A percentile compares a stretch with the other conserved stretches of the same genome.
Conservation (phyloP, 2,113 vertebrate genomes). For the Panurus biarmicus region DNA sequence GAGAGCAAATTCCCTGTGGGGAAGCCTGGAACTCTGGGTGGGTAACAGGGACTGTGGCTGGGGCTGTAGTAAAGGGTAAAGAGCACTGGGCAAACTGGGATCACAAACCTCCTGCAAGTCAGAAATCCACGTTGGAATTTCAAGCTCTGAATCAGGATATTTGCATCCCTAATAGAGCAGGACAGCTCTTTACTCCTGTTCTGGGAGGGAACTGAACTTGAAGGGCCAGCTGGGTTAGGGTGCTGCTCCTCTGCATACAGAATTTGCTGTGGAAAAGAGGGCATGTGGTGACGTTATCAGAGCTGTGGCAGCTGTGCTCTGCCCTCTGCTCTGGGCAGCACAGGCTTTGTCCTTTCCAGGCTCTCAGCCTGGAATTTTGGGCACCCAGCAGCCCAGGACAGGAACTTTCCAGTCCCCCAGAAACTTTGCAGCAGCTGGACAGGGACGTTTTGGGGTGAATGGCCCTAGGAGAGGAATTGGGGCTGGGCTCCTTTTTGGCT, state of each 20-base stretch:
- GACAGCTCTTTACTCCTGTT: not conserved
- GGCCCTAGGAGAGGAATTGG: not conserved
- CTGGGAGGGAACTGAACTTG: not conserved
- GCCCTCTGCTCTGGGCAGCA: not conserved
- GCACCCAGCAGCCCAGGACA: too few relatives aligned
- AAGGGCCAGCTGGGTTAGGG: not conserved
- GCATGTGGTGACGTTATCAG: not conserved
- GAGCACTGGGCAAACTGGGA: not conserved
- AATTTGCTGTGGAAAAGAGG: not conserved
- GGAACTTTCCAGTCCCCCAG: not conserved
- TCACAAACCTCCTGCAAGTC: not conserved
- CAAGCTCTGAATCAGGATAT: not conserved
- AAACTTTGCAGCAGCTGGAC: not conserved
- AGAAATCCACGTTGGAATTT: not conserved
- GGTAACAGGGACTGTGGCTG: rapidly evolving
- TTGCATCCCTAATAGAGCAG: not conserved
- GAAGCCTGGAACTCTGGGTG: rapidly evolving
- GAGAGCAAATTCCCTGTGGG: rapidly evolving
- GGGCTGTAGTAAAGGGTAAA: not conserved
- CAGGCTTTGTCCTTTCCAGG: not conserved
- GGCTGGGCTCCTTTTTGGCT: not conserved
- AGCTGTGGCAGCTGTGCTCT: not conserved
- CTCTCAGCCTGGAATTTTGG: not conserved
- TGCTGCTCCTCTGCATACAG: rapidly evolving
- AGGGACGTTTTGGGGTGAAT: not conserved